Conservation (phyloP, 2,113 vertebrate species). For the Nyctereutes procyonoides region DNA sequence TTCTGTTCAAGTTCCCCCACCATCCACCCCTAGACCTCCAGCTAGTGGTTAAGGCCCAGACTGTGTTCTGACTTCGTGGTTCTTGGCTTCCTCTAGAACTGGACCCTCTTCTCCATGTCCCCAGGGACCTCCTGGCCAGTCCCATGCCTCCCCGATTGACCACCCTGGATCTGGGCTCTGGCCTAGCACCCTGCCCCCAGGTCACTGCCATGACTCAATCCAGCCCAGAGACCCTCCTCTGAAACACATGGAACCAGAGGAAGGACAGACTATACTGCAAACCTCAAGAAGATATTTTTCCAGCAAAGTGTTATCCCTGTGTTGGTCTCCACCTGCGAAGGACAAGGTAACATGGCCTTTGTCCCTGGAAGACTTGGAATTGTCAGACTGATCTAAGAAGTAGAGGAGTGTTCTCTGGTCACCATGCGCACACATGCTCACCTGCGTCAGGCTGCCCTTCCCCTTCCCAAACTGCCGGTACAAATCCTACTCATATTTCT, state of each 20-base stretch:
- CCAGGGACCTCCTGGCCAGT: too few relatives aligned
- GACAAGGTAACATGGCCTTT: background rate
- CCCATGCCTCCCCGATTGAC: background rate
- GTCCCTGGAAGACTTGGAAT: background rate
- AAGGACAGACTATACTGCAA: background rate
- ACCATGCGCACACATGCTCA: accelerated
- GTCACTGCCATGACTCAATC: background rate
- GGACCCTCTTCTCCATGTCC: background rate
- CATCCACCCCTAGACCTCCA: background rate
- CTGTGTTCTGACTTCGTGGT: background rate
- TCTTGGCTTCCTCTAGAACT: background rate
- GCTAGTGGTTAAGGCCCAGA: background rate
- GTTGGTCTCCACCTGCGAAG: background rate
- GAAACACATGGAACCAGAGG: background rate
- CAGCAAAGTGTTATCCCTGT: background rate
- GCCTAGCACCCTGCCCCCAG: background rate
- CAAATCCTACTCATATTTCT: background rate
- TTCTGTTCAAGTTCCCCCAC: background rate
- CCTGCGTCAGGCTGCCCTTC: background rate
- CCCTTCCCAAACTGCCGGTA: background rate
- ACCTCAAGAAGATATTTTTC: background rate
- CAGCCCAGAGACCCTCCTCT: background rate
- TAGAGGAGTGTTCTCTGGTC: background rate
- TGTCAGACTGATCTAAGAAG: background rate
- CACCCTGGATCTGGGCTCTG: background rate